Base-by-base conservation (phyloP, 2,113 vertebrate genomes). In the Oreochromis aureus region DNA sequence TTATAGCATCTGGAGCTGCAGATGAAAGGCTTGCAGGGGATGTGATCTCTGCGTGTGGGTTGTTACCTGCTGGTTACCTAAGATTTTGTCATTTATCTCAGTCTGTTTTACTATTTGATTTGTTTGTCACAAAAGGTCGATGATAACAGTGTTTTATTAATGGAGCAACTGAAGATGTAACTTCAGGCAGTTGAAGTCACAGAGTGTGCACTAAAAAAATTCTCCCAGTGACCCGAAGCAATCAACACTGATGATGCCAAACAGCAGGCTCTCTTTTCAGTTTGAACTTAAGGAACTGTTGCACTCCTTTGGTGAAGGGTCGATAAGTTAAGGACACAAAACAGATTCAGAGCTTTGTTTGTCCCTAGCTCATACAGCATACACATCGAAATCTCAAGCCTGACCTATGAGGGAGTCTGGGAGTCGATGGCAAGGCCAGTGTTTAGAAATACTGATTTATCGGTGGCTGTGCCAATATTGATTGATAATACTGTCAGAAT, bases 1-100 rank as follows among this genome's bases (percentile, higher is more conserved):
- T 86, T 19, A 51, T 2, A 76, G 24, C 82, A 89, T 81, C 83
- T 80, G 71, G 41, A 83, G 58, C 69, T 48, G 44, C 44, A 76
- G 15, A 48, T 79, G 73, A 84, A 51, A 80, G 66, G 10, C 34
- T 18, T 32, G 4, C 53, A 76, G 71, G 24, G 9, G 2, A 48
- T 76, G 51, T 12, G 6, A 32, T 32, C 55, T 81, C 56, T 89
- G 9, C 39, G 6, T 39, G 81, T 24, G 10, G 1, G 6, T 66
- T 10, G 46, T 61, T 73, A 27, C 76, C 36, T 54, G 82, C 76
- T 85, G 73, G 71, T 81, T 86, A 54, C 24, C 41, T 19, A 0
- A 76, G 24, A 44, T 71, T 71, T 71, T 44, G 39, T 71, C 39
- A 61, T 69, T 71, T 34, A 58, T 86, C 61, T 76, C 7, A 41